phyloP scores from a whole-genome alignment of 2,113 vertebrate genomes.

The Nymphicus hollandicus region DNA sequence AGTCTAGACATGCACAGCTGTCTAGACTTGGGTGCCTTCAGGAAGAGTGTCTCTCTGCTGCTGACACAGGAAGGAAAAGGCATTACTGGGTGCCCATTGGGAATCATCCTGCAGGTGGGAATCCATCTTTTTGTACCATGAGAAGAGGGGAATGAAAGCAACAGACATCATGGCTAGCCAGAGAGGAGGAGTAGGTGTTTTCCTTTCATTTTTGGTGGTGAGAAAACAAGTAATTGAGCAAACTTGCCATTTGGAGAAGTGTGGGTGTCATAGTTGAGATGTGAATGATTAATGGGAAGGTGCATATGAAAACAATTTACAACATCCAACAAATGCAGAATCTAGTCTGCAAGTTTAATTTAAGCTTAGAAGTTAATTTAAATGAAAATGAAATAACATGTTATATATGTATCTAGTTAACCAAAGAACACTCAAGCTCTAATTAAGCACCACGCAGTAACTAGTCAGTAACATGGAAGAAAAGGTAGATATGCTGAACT shows the following conservation, averaged over 20 bases:
- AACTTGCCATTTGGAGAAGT: not conserved
- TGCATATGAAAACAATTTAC: accelerated
- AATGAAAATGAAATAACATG: not conserved
- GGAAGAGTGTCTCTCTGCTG: not conserved
- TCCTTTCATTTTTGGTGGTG: not conserved
- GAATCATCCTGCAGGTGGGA: not conserved
- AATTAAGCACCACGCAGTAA: not conserved
- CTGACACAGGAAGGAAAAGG: not conserved
- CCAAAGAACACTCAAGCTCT: not conserved
- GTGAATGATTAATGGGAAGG: not conserved
- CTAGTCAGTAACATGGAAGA: not conserved
- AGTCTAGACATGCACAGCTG: not conserved
- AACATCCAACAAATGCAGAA: not conserved
- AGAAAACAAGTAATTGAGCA: not conserved
- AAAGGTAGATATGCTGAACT: not conserved
- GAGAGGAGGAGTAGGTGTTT: not conserved
- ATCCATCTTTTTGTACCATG: not conserved
- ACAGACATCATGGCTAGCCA: accelerated
- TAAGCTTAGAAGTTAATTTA: not conserved
- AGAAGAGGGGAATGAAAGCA: not conserved
- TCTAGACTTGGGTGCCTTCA: not conserved
- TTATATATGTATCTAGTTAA: not conserved
- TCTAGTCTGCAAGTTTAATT: not conserved
- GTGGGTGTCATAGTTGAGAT: not conserved
- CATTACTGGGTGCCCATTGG: too few species aligned